Conservation (phyloP, 1,140 invertebrate genomes). For the Vollenhovia emeryi region DNA sequence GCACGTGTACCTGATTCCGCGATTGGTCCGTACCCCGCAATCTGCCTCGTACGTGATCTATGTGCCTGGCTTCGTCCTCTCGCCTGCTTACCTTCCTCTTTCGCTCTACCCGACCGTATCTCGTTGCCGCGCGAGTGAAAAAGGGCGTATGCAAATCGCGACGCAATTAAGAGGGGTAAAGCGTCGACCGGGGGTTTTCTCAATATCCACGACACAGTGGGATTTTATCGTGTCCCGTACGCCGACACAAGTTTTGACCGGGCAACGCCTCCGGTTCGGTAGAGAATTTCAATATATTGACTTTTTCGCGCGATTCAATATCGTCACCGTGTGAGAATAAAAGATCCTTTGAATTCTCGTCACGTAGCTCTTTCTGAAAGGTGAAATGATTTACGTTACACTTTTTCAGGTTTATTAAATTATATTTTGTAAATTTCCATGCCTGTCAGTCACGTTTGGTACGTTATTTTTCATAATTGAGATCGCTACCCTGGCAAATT, state of each 20-base stretch:
- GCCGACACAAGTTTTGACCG: neutral
- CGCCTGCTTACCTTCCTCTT: constrained; percentile 11
- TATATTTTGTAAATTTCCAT: neutral
- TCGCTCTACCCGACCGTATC: constrained; percentile 13
- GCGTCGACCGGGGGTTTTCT: neutral
- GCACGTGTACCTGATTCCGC: constrained; percentile 77
- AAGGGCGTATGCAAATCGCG: constrained; percentile 50
- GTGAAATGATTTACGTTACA: neutral
- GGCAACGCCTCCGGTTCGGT: neutral
- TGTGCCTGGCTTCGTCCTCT: constrained; percentile 63
- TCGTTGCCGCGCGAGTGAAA: constrained; percentile 25
- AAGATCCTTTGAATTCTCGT: neutral
- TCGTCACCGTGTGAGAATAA: neutral
- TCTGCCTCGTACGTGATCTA: constrained; percentile 79
- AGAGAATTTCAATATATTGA: constrained; percentile 1
- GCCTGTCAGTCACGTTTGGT: neutral
- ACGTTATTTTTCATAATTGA: neutral
- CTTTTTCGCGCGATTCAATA: neutral
- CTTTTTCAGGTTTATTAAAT: neutral
- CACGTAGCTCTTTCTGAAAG: neutral
- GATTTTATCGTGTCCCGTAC: constrained; percentile 7
- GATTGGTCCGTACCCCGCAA: constrained; percentile 76
- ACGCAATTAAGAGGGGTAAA: constrained; percentile 49
- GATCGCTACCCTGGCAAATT: neutral
- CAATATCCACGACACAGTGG: constrained; percentile 9